Conservation (phyloP, 2,113 vertebrate species). For the Callipepla californica region DNA sequence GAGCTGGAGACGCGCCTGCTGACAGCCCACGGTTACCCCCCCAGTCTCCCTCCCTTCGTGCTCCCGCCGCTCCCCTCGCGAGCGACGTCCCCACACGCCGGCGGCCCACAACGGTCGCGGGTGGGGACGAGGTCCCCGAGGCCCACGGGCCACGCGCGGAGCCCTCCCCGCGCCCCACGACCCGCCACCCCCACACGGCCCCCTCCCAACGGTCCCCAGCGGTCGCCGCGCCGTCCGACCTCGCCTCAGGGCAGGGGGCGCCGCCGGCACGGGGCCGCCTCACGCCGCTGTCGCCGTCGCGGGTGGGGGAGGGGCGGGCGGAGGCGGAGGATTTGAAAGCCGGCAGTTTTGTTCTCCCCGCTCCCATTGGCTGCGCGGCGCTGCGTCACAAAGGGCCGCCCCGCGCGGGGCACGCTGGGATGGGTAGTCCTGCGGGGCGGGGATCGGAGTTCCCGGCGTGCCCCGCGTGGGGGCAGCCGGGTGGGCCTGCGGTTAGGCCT, state of each 20-base stretch:
- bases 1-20: not conserved
- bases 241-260: no score
- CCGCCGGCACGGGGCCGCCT: not conserved
- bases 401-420: not conserved
- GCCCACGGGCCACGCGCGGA: no score
- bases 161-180: no score
- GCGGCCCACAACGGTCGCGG: no score
- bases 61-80: no score
- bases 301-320: conserved; percentile 57
- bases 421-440: not conserved
- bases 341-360: conserved; percentile 75
- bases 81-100: no score
- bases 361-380: conserved; percentile 64
- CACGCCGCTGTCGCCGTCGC: conserved; percentile 10
- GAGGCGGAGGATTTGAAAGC: conserved; percentile 82
- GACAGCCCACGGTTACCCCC: not conserved
- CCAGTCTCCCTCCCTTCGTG: not conserved
- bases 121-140: no score
- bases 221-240: not conserved
- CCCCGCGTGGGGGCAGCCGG: fast-evolving
- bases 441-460: not conserved
- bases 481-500: fast-evolving
- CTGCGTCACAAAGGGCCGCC: not conserved
- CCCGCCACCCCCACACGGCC: not conserved
- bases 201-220: not conserved